Conservation (phyloP, 2,113 vertebrate species). For the Aix galericulata region DNA sequence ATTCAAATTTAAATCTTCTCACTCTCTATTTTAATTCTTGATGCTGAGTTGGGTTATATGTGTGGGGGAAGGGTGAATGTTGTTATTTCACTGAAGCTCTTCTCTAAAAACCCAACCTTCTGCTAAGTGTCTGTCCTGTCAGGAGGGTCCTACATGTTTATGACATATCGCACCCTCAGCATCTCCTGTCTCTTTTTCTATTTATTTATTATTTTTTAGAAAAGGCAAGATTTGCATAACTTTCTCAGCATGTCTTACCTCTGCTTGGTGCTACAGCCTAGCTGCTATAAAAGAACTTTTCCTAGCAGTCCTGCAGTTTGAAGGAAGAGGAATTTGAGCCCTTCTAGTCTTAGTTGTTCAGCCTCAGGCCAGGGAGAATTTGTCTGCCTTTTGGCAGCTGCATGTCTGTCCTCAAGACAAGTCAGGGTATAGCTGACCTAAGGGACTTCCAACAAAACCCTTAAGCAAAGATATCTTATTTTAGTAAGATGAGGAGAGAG, state of each 20-base stretch:
- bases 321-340: not conserved
- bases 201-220: not conserved
- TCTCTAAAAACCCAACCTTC: not conserved
- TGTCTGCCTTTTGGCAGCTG: not conserved
- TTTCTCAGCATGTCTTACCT: not conserved
- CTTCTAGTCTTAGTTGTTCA: not conserved
- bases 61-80: not conserved
- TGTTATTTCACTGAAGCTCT: not conserved
- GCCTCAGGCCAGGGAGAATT: not conserved
- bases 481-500: not conserved
- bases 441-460: not conserved
- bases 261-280: not conserved
- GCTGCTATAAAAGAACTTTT: not conserved
- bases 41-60: not conserved
- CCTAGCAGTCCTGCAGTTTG: not conserved
- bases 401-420: not conserved
- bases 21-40: constrained; percentile 28
- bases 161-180: not conserved
- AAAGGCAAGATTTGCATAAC: no score
- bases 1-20: constrained; percentile 46
- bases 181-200: not conserved
- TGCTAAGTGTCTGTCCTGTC: not conserved
- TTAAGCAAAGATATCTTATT: not conserved
- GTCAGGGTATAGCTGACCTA: not conserved
- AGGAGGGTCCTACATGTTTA: not conserved